These are phyloP conservation scores for Sinhomidia bicolor DNA, from an alignment of 2,888 invertebrate genomes.

Conservation along the genomic window DNA sequence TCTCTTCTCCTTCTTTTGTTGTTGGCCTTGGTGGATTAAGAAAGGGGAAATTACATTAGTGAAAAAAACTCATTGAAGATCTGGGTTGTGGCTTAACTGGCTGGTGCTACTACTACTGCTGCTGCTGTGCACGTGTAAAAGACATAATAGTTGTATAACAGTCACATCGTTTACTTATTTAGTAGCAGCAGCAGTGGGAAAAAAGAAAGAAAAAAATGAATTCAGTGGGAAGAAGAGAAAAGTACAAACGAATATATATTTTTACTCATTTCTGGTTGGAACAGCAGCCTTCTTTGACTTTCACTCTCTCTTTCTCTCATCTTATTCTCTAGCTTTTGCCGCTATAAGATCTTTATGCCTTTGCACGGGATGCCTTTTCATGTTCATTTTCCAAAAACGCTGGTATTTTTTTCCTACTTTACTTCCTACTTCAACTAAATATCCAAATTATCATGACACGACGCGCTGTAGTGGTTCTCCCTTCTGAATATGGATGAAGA, in stretches of 20 bases:
- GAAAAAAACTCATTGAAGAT: slow-evolving; percentile 61
- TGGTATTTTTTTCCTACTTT: neutral
- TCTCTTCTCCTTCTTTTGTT: neutral
- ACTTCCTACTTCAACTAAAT: slow-evolving; percentile 7
- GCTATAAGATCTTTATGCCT: neutral
- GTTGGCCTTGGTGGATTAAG: slow-evolving; percentile 19
- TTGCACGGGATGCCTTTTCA: neutral
- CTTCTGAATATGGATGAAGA: slow-evolving; percentile 35
- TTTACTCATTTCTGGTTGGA: slow-evolving; percentile 41
- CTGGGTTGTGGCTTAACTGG: slow-evolving; percentile 57
- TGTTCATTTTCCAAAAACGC: slow-evolving; percentile 18
- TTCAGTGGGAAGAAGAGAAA: slow-evolving; percentile 15
- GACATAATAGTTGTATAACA: slow-evolving; percentile 43
- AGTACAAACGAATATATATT: slow-evolving; percentile 25
- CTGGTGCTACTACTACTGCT: neutral
- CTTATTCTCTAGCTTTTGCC: neutral
- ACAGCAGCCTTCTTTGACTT: slow-evolving; percentile 11
- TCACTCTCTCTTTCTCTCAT: neutral
- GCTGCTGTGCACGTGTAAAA: slow-evolving; percentile 48
- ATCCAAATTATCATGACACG: slow-evolving; percentile 19
- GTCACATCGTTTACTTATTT: slow-evolving; percentile 42
- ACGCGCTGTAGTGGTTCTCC: neutral
- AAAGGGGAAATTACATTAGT: slow-evolving; percentile 57
- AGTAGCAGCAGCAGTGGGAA: neutral
- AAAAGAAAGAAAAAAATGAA: slow-evolving; percentile 12